These are phyloP conservation scores for Acrocyrtus sp. DNA, from an alignment of 2,888 invertebrate genomes.

Conservation along the genomic window DNA sequence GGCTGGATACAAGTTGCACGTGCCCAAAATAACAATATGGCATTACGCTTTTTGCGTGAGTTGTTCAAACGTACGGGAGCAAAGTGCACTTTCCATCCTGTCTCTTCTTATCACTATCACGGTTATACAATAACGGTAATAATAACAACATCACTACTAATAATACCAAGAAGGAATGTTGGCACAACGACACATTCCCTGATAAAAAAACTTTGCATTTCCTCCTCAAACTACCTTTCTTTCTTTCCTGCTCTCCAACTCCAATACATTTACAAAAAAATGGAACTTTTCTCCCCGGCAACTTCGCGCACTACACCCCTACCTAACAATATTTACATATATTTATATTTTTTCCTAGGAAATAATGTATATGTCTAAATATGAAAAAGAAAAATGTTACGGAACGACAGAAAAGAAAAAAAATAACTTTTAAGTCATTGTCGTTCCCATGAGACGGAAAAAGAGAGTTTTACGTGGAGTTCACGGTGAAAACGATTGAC, in stretches of 20 bases:
- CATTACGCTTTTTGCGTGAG: neutral
- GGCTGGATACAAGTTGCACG: conserved; percentile 30
- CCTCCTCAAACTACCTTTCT: neutral
- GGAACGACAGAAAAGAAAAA: neutral
- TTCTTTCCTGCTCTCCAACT: too few species aligned
- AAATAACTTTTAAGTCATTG: neutral
- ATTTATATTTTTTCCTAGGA: too few species aligned
- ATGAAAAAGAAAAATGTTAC: neutral
- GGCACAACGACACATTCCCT: neutral
- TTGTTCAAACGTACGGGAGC: too few species aligned
- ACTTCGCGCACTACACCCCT: too few species aligned
- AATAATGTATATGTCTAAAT: neutral
- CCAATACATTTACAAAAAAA: neutral
- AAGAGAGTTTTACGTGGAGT: neutral
- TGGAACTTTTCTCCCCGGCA: too few species aligned
- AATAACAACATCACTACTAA: conserved; percentile 2
- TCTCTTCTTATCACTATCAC: too few species aligned
- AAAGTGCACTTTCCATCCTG: too few species aligned
- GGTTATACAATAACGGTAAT: conserved; percentile 14
- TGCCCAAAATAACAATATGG: conserved; percentile 28
- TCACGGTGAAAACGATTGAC: neutral
- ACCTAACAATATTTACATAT: neutral
- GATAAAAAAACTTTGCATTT: neutral
- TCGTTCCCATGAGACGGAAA: neutral
- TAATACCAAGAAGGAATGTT: too few species aligned